Base-by-base conservation (phyloP, 2,797 vertebrate species). In the Phataginus tetradactyla region DNA sequence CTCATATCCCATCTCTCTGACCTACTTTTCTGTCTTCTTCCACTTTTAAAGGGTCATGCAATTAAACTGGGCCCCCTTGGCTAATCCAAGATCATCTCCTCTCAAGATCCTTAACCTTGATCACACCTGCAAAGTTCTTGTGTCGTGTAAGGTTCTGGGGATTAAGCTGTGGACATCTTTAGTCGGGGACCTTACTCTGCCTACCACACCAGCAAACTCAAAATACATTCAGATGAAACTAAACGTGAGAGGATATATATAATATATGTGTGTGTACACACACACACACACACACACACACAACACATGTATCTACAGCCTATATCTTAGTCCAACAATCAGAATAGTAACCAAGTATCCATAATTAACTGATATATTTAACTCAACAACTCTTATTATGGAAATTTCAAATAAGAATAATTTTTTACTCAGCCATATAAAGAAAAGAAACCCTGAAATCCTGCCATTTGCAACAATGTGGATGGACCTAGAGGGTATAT, bases 281-380 rank as follows among this genome's bases (percentile, higher is more conserved):
- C 1, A 32, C 4, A 42, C 18, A 34, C 5, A 45, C 17, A 42
- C 6, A 39, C 7, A 21, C 42, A 4, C 14, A 17, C 42, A 29
- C 10, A 57, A 4, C 14, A 18, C 42, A 29, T 51, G 12, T 39
- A n/a, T 77, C 7, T 69, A 34, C 34, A 23, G 29, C 3, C 8
- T 74, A 66, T 42, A 11, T 74, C 42, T n/a, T 69, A 71, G 86
- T 85, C 12, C 14, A 42, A 69, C 83, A 61, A 20, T 87, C 42
- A 91, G 17, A 93, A 71, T 37, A 20, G 34, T 66, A 85, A 15
- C 13, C 12, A 88, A 75, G 42, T 39, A 63, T 57, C 51, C 72
- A 80, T 69, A 85, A 75, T 79, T 78, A 90, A 49, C 51, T 86
- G 57, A 69, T 77, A 39, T 77, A 81, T 92, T 90, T 72, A 92